These are phyloP conservation scores for Acrobasis consociella DNA, from an alignment of 2,888 invertebrate species.

Conservation along the genomic window DNA sequence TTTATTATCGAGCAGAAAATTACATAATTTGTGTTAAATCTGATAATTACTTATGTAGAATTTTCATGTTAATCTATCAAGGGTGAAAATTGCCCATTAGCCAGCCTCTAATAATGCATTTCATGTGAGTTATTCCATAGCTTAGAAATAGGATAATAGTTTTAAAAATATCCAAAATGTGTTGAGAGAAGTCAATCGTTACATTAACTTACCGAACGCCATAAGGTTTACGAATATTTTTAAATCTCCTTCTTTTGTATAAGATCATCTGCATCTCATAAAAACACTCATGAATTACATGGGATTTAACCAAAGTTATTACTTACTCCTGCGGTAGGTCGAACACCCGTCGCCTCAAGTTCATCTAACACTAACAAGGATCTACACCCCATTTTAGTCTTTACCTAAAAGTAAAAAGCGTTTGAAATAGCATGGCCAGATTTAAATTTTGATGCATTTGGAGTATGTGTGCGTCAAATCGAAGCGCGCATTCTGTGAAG, in stretches of 20 bases:
- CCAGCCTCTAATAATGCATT: background rate
- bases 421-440: slow-evolving; percentile 38
- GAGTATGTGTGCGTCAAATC: slow-evolving; percentile 49
- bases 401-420: slow-evolving; percentile 34
- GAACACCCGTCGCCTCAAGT: slow-evolving; percentile 40
- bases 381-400: slow-evolving; percentile 37
- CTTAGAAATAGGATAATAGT: slow-evolving; percentile 16
- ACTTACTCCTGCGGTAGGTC: slow-evolving; percentile 75
- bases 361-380: slow-evolving; percentile 34
- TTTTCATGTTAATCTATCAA: background rate
- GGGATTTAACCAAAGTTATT: slow-evolving; percentile 69
- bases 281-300: slow-evolving; percentile 67
- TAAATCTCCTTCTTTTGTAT: slow-evolving; percentile 41
- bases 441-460: slow-evolving; percentile 27
- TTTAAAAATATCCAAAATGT: slow-evolving; percentile 22
- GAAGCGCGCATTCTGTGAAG: slow-evolving; percentile 69
- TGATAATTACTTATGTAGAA: background rate
- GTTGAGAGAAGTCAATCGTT: slow-evolving; percentile 20
- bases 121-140: background rate
- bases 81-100: background rate
- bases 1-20: too few relatives aligned
- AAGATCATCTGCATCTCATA: slow-evolving; percentile 63
- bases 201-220: slow-evolving; percentile 20
- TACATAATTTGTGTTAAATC: too few relatives aligned
- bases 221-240: slow-evolving; percentile 34